phyloP scores from a whole-genome alignment of 2,113 vertebrate genomes.

The Tragelaphus buxtoni region DNA sequence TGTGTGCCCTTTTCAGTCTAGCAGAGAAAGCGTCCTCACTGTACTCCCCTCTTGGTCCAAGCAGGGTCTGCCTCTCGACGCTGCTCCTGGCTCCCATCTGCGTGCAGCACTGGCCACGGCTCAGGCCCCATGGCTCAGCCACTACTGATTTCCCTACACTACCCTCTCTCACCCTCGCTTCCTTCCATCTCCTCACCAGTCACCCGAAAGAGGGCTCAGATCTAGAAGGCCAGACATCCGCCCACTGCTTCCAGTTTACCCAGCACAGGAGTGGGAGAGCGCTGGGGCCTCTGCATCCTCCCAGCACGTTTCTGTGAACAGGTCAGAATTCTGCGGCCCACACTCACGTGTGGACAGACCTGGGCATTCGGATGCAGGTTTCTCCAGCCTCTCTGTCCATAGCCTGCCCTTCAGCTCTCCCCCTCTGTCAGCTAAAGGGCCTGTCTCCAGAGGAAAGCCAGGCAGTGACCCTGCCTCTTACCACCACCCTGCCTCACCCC shows the following conservation, averaged over 20 bases:
- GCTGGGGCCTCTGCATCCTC: background rate
- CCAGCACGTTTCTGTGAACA: background rate
- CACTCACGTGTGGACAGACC: background rate
- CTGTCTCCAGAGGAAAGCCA: background rate
- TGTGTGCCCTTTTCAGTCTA: background rate
- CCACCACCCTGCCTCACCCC: background rate
- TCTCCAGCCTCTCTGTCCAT: background rate
- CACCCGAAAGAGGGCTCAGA: background rate
- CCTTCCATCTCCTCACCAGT: background rate
- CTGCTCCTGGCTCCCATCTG: background rate
- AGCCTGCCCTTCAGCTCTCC: background rate
- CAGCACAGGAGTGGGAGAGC: background rate
- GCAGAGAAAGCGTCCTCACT: background rate
- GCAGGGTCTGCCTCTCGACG: background rate
- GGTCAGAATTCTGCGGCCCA: background rate
- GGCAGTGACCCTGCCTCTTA: background rate
- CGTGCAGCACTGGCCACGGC: background rate
- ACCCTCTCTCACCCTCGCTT: background rate
- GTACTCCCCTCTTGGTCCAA: background rate
- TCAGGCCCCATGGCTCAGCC: background rate
- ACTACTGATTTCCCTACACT: background rate
- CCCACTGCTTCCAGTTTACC: background rate
- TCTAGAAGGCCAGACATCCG: background rate
- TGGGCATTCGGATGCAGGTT: background rate
- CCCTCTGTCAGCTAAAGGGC: background rate